Percentiles rank a stretch among this genome's conserved stretches.
Evolutionary conservation across 2,888 invertebrate species (phyloP).

Genomic region (Sinelater perroti): DNA sequence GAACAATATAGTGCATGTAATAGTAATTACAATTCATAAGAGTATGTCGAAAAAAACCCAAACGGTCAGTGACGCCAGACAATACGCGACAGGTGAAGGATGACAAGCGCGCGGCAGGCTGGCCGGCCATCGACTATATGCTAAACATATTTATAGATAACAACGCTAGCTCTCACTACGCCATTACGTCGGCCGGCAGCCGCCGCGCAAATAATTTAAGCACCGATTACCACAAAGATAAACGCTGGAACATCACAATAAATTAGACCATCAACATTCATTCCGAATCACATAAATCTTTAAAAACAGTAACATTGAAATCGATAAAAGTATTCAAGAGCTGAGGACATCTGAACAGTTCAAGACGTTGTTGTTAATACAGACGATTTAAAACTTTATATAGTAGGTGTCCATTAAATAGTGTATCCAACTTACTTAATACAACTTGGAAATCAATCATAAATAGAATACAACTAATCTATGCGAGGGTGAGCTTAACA

Average conservation of each 20-base stretch:
- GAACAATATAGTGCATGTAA: constrained; percentile 49
- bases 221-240: constrained; percentile 57
- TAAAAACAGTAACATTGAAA: constrained; percentile 61
- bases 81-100: constrained; percentile 26
- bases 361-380: constrained; percentile 28
- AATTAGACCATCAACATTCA: constrained; percentile 56
- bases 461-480: constrained; percentile 50
- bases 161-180: constrained; percentile 27
- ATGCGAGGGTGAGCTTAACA: constrained; percentile 59
- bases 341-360: constrained; percentile 34
- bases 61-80: constrained; percentile 33
- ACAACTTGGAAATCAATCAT: constrained; percentile 55
- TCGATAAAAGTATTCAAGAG: constrained; percentile 52
- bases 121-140: constrained; percentile 17
- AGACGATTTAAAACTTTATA: constrained; percentile 23
- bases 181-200: constrained; percentile 27
- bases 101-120: constrained; percentile 26
- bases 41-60: constrained; percentile 1
- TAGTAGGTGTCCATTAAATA: constrained; percentile 25
- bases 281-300: constrained; percentile 60
- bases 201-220: constrained; percentile 48
- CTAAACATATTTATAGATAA: constrained; percentile 20
- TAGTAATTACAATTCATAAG: constrained; percentile 1
- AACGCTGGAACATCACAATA: constrained; percentile 52
- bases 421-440: constrained; percentile 45